Conservation (phyloP, 2,113 vertebrate species). For the Leptobrachium leishanense region DNA sequence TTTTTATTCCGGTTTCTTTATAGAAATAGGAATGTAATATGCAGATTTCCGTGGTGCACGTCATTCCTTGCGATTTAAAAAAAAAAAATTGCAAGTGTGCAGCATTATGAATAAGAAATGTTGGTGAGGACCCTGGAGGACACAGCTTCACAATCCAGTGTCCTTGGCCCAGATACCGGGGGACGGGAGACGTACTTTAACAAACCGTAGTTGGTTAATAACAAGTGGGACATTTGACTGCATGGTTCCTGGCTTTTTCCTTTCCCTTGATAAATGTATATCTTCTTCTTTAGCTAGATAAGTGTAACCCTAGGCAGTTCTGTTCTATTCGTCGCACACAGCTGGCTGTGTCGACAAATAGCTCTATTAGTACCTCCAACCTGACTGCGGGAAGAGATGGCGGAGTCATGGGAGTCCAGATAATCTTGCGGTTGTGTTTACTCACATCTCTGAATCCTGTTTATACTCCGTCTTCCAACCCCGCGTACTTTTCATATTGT, state of each 20-base stretch:
- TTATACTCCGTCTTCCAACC: too few species aligned
- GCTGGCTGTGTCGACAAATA: constrained; percentile 26
- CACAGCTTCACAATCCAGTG: not conserved
- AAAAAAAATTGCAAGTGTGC: not conserved
- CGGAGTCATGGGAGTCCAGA: too few species aligned
- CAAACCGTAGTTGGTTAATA: not conserved
- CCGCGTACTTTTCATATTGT: too few species aligned
- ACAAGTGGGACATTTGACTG: not conserved
- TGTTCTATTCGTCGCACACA: not conserved
- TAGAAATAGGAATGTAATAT: not conserved
- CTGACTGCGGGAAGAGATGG: not conserved
- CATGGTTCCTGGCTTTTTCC: not conserved
- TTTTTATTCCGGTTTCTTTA: too few species aligned
- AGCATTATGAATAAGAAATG: constrained; percentile 35
- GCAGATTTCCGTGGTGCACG: not conserved
- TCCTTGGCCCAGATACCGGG: constrained; percentile 21
- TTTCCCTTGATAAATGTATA: constrained; percentile 38
- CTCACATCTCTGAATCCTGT: too few species aligned
- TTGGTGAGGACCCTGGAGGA: constrained; percentile 16
- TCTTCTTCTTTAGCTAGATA: constrained; percentile 27
- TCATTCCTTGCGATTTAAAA: not conserved
- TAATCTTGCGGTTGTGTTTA: too few species aligned
- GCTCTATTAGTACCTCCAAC: not conserved
- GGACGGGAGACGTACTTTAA: not conserved
- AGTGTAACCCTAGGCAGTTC: constrained; percentile 27